Percentiles rank a stretch among this genome's conserved stretches.
Evolutionary conservation across 2,888 invertebrate species (phyloP).

Genomic region (Acanthosepion lycidas): DNA sequence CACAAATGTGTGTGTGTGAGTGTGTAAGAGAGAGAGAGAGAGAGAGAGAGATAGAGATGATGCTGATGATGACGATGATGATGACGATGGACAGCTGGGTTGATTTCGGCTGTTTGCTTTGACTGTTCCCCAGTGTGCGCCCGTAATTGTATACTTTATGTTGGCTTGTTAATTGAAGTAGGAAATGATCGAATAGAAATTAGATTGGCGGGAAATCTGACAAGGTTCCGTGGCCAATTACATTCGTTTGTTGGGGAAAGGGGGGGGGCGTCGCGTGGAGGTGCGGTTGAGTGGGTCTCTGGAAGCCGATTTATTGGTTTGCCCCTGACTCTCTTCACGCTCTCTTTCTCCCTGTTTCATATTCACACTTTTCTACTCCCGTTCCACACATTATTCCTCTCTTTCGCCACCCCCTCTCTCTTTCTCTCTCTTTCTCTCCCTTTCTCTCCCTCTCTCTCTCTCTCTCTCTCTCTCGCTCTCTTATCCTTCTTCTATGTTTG

Average conservation of each 20-base stretch:
- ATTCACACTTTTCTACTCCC: not conserved
- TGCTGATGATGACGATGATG: not conserved
- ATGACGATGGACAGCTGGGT: not conserved
- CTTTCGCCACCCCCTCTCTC: not conserved
- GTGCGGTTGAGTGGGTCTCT: not conserved
- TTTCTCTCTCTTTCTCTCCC: not conserved
- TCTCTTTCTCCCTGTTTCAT: not conserved
- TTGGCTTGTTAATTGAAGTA: constrained; percentile 33
- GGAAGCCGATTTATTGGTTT: not conserved
- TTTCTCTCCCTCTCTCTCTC: no score
- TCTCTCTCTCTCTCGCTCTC: not conserved
- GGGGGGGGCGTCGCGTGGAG: not conserved
- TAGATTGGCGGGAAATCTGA: constrained; percentile 10
- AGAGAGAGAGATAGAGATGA: no score
- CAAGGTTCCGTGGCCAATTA: constrained; percentile 13
- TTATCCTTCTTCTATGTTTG: not conserved
- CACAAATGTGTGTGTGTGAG: not conserved
- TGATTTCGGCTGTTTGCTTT: no score
- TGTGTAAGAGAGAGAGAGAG: not conserved
- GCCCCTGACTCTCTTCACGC: not conserved
- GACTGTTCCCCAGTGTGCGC: not conserved
- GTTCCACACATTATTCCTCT: not conserved
- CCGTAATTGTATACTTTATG: constrained; percentile 33
- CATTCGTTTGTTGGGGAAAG: not conserved
- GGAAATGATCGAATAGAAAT: not conserved